A percentile compares a stretch with the other conserved stretches of the same genome.
These are phyloP conservation scores for Pocillopora verrucosa DNA, from an alignment of 64 coral and sea anemone genomes.

Conservation along the genomic window DNA sequence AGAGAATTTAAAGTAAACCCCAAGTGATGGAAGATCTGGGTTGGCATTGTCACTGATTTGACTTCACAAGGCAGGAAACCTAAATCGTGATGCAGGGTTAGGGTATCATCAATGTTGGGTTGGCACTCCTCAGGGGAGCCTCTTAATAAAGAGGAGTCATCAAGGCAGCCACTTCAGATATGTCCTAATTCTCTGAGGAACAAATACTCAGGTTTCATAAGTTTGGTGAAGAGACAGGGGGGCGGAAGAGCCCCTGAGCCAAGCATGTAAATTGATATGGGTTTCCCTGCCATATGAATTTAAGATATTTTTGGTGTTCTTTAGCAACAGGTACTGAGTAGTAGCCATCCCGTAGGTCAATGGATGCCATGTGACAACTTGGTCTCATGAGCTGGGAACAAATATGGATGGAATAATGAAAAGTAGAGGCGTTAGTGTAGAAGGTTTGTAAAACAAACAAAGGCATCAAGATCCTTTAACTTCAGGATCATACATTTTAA, in stretches of 20 bases:
- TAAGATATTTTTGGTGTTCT: too few relatives aligned
- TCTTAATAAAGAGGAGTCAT: conserved; percentile 36
- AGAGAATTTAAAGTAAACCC: conserved; percentile 48
- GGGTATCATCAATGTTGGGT: conserved; percentile 44
- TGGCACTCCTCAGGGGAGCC: conserved; percentile 32
- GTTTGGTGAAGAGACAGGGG: conserved; percentile 18
- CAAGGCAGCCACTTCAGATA: conserved; percentile 38
- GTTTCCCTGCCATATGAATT: conserved; percentile 25
- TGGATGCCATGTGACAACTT: conserved; percentile 54
- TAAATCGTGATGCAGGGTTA: conserved; percentile 31
- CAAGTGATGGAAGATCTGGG: conserved; percentile 25
- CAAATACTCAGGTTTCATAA: conserved; percentile 53
- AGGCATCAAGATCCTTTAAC: conserved; percentile 50
- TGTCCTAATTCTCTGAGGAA: conserved; percentile 48
- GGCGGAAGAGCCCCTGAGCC: conserved; percentile 40
- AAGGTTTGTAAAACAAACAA: conserved; percentile 66
- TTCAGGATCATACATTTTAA: conserved; percentile 37
- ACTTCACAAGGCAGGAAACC: conserved; percentile 38
- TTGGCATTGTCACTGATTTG: conserved; percentile 59
- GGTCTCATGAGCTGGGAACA: conserved; percentile 47
- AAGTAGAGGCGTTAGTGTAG: too few relatives aligned
- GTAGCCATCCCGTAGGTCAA: conserved; percentile 40
- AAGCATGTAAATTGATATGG: conserved; percentile 57
- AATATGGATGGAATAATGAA: conserved; percentile 67
- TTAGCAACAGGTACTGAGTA: too few relatives aligned